These are phyloP conservation scores for Calameuta pallipes DNA, from an alignment of 2,888 invertebrate genomes.

Conservation along the genomic window DNA sequence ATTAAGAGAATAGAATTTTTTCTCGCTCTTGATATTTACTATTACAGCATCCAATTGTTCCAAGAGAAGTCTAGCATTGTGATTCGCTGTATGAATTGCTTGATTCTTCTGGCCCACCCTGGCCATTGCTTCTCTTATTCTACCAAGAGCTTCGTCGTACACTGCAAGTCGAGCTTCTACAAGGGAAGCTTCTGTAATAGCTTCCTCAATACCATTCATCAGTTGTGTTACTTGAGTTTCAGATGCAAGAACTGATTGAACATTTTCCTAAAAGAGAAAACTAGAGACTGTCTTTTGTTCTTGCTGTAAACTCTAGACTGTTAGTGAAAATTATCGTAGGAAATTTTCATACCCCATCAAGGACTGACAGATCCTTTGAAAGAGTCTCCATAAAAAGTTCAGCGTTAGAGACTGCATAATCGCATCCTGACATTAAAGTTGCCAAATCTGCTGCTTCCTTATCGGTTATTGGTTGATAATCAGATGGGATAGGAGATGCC, in stretches of 20 bases:
- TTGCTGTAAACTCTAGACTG: not conserved
- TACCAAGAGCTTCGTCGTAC: constrained; percentile 85
- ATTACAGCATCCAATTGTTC: constrained; percentile 83
- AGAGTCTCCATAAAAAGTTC: constrained; percentile 82
- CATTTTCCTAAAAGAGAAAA: constrained; percentile 76
- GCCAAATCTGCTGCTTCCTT: constrained; percentile 88
- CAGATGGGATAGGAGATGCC: constrained; percentile 61
- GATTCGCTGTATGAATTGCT: constrained; percentile 86
- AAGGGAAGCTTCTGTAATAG: constrained; percentile 79
- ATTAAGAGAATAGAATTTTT: not conserved
- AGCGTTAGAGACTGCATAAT: constrained; percentile 91
- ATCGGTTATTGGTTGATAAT: constrained; percentile 83
- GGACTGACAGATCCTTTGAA: constrained; percentile 84
- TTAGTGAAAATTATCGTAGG: not conserved
- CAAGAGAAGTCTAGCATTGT: constrained; percentile 84
- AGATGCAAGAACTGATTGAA: constrained; percentile 91
- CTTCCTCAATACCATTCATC: constrained; percentile 83
- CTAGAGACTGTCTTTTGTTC: not conserved
- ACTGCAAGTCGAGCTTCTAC: constrained; percentile 80
- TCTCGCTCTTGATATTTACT: constrained; percentile 67
- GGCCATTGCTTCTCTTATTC: constrained; percentile 89
- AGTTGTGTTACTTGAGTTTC: constrained; percentile 82
- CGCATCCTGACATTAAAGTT: constrained; percentile 84
- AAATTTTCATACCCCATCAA: constrained; percentile 76
- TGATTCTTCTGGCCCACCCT: constrained; percentile 92